Evolutionary conservation across 2,113 vertebrate species (phyloP).

Genomic region (Myxocyprinus asiaticus): DNA sequence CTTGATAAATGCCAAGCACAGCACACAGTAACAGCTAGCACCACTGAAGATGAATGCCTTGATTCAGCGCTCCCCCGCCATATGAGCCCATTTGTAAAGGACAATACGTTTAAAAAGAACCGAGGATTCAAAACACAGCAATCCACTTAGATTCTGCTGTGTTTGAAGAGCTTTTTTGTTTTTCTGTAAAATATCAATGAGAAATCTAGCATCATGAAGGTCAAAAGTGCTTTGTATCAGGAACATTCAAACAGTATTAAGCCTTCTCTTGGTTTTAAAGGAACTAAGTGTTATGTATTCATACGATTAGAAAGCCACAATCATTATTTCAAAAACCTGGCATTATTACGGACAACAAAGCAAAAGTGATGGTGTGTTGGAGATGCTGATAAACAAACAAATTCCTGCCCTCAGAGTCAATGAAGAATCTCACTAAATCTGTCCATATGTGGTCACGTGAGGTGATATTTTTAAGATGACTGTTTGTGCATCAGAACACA

Average conservation of each 20-base stretch:
- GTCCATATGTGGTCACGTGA: not conserved
- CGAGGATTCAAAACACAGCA: constrained; percentile 45
- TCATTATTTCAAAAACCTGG: constrained; percentile 33
- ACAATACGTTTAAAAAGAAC: constrained; percentile 52
- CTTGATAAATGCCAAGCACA: constrained; percentile 48
- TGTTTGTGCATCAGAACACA: constrained; percentile 3
- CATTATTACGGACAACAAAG: constrained; percentile 17
- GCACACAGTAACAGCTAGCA: constrained; percentile 38
- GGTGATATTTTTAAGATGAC: constrained; percentile 26
- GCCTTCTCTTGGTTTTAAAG: constrained; percentile 1
- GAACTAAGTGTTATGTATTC: constrained; percentile 13
- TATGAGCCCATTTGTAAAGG: constrained; percentile 59
- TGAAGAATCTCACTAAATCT: constrained; percentile 2
- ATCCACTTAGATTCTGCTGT: constrained; percentile 20
- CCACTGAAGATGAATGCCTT: constrained; percentile 49
- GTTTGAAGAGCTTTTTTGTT: not conserved
- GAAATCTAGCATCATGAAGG: constrained; percentile 6
- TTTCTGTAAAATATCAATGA: constrained; percentile 14
- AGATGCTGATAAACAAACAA: constrained; percentile 39
- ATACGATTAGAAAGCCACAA: constrained; percentile 10
- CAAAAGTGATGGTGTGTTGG: constrained; percentile 33
- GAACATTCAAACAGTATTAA: constrained; percentile 28
- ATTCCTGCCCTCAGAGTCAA: constrained; percentile 16
- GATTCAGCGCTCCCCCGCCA: constrained; percentile 48
- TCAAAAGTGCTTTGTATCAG: constrained; percentile 5